Evolutionary conservation across 2,113 vertebrate genomes (phyloP), one percentile per base, ranked within the genome.

Genomic region (Neopipo cinnamomea): DNA sequence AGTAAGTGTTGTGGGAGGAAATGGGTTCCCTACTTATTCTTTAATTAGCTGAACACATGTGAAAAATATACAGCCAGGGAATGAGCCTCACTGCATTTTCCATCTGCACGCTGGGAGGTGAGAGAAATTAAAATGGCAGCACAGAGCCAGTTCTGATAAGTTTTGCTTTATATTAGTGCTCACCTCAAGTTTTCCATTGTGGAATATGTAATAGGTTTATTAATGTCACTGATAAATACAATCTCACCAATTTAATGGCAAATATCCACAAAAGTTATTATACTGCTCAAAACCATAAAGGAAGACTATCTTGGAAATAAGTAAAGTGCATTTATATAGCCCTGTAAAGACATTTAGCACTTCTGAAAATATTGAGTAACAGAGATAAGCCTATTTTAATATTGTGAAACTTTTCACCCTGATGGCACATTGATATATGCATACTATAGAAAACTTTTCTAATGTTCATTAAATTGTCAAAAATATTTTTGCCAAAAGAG

Each of bases 231-330:
- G 72, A 86, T 87, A 95, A 94, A 93, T 78, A 59, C 82, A 85
- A 33, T 53, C 81, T 93, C 81, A 92, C 93, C 77, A 70, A 70
- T 88, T 75, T 81, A 95, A 91, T 73, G 52, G 27, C 66, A 79
- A 33, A 62, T 85, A 85, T 27, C 88, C 94, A 91, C 84, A 82
- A 86, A 95, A 93, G 77, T 96, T 94, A 89, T 94, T 82, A 58
- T 81, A 47, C 85, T 93, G 46, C 65, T 93, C 71, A 61, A 89
- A 92, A 92, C 82, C 82, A 95, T 88, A 96, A 96, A 97, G 97
- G 91, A 95, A 97, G 97, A 96, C 90, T 91, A 92, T 90, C 96
- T 95, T 95, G 80, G 71, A 96, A 97, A 96, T 93, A 71, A 93
- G 71, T 90, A 92, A 96, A 97, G 95, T 98, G 96, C 96, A 67